Evolutionary conservation across 2,888 invertebrate species (phyloP).

Genomic region (Allygus modestus): DNA sequence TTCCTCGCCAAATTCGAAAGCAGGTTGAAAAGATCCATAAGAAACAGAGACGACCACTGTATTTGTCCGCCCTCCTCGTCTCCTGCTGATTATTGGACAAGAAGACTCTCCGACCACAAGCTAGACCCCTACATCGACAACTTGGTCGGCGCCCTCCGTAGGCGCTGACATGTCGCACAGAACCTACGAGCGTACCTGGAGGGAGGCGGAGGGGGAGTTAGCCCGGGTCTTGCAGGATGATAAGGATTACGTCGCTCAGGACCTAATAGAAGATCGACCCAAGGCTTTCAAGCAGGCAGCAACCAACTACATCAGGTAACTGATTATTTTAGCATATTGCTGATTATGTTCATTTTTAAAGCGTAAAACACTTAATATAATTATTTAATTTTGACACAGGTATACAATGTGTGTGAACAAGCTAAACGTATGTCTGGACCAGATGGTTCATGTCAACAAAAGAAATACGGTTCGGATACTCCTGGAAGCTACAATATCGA

Average conservation of each 20-base stretch:
- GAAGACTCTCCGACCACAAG: slow-evolving; percentile 5
- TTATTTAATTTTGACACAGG: no score
- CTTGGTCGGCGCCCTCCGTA: slow-evolving; percentile 24
- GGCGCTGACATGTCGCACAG: slow-evolving; percentile 49
- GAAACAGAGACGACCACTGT: slow-evolving; percentile 21
- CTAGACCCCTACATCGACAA: slow-evolving; percentile 43
- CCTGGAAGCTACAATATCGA: slow-evolving; percentile 79
- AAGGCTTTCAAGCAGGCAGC: slow-evolving; percentile 54
- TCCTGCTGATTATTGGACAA: not conserved
- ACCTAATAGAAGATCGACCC: slow-evolving; percentile 59
- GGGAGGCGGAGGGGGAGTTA: slow-evolving; percentile 48
- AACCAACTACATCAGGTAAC: slow-evolving; percentile 58
- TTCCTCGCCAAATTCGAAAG: slow-evolving; percentile 44
- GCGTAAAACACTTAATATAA: no score
- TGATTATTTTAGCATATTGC: not conserved
- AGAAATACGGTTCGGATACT: slow-evolving; percentile 78
- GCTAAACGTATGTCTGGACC: slow-evolving; percentile 80
- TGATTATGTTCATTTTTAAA: no score
- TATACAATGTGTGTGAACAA: slow-evolving; percentile 78
- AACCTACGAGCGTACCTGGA: slow-evolving; percentile 44
- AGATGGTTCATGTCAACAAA: slow-evolving; percentile 81
- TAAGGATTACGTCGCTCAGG: slow-evolving; percentile 31
- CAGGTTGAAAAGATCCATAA: slow-evolving; percentile 18
- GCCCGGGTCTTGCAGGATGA: slow-evolving; percentile 3
- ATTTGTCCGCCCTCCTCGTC: not conserved